Percentiles rank a stretch among this genome's conserved stretches.
These are phyloP conservation scores for Platanista minor DNA, from an alignment of 2,113 vertebrate genomes.

Conservation along the genomic window DNA sequence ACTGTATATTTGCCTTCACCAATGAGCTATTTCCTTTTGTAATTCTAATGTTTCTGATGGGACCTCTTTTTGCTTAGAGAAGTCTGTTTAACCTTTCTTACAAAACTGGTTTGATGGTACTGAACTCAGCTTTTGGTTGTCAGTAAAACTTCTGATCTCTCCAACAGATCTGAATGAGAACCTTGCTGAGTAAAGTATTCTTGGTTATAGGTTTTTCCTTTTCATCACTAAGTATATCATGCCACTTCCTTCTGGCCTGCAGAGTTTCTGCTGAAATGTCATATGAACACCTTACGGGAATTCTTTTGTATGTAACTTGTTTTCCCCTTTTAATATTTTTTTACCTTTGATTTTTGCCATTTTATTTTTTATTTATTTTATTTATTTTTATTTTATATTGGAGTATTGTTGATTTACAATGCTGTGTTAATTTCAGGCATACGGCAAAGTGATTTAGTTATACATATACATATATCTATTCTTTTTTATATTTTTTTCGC, in stretches of 20 bases:
- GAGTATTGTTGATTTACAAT: neutral
- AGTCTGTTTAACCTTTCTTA: neutral
- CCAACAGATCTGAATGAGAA: neutral
- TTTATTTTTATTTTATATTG: neutral
- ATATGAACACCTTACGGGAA: neutral
- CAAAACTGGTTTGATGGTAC: neutral
- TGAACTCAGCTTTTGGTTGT: neutral
- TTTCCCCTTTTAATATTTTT: neutral
- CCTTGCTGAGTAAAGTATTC: neutral
- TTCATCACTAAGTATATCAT: neutral
- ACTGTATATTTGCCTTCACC: neutral
- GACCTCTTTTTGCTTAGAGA: neutral
- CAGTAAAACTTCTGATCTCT: neutral
- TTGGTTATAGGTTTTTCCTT: neutral
- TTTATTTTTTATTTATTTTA: no score
- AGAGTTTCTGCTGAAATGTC: neutral
- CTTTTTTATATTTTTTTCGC: neutral
- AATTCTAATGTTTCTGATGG: neutral
- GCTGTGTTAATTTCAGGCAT: neutral
- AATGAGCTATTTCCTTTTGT: neutral
- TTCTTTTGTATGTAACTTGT: neutral
- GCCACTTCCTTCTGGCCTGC: neutral
- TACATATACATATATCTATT: neutral
- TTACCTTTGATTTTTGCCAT: neutral
- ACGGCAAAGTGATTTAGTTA: neutral